A percentile compares a stretch with the other conserved stretches of the same genome.
Conservation (phyloP, 2,888 invertebrate genomes). For the Ectobius pallidus region DNA sequence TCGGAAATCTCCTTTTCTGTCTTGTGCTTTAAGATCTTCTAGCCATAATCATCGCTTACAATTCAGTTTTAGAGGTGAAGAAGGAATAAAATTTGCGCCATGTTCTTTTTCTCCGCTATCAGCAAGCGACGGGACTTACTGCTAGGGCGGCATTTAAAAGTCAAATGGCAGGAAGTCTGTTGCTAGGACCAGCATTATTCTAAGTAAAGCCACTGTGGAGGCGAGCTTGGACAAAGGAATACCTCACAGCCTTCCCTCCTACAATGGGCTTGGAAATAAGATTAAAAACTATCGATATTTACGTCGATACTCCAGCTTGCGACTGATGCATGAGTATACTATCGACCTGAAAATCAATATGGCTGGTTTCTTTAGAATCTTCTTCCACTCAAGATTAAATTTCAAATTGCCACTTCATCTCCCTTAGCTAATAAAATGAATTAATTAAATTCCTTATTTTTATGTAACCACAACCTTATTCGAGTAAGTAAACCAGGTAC, state of each 20-base stretch:
- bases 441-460: too few relatives aligned
- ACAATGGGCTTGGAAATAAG: background rate
- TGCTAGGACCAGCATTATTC: too few relatives aligned
- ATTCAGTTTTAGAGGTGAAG: background rate
- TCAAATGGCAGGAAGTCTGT: too few relatives aligned
- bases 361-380: background rate
- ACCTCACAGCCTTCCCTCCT: background rate
- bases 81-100: background rate
- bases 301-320: background rate
- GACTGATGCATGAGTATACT: background rate
- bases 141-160: too few relatives aligned
- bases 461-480: too few relatives aligned
- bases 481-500: too few relatives aligned
- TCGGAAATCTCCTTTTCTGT: slow-evolving; percentile 2
- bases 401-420: too few relatives aligned
- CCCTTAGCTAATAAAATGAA: too few relatives aligned
- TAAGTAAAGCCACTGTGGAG: too few relatives aligned
- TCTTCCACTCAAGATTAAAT: too few relatives aligned
- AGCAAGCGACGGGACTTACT: background rate
- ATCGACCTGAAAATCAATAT: slow-evolving; percentile 2
- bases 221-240: too few relatives aligned
- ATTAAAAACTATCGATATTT: slow-evolving; percentile 14
- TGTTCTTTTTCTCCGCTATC: background rate
- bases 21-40: background rate
- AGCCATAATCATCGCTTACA: slow-evolving; percentile 4